Evolutionary conservation across 2,888 invertebrate species (phyloP), one percentile per base, ranked within the genome.

Genomic region (Orchesella flavescens): DNA sequence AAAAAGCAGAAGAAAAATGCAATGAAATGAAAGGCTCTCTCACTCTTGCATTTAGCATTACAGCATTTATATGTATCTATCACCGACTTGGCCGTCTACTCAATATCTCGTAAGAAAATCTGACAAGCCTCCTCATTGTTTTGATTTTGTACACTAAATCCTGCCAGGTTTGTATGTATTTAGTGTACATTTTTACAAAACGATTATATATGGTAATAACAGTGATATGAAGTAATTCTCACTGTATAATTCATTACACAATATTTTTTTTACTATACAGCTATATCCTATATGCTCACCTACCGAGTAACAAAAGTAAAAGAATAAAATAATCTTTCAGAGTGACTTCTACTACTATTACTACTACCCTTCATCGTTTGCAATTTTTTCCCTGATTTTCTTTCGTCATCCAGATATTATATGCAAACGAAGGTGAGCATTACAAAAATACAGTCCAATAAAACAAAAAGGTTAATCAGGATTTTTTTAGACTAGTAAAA

Each of bases 391-490:
- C 17, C 44, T 12, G 7, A n/a, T n/a, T 34, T 34, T 34, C 34
- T 17, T 3, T 53, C n/a, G 4, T 53, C 15, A 53, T 53, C 53
- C 17, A 53, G n/a, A n/a, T 1, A 9, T 19, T n/a, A 5, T 71
- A 55, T 71, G 53, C 24, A 71, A 71, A 71, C 46, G 53, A 71
- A 55, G 24, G 1, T 49, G 17, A 4, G n/a, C 3, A 49, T n/a
- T 15, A 49, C 49, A 10, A 49, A 49, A 49, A 66, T 23, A 12
- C 19, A 53, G 15, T 53, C 9, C 17, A 46, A 69, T 53, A 61
- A 73, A 73, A 61, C 46, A 34, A 65, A 49, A 17, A 65, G 3
- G 49, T 75, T 63, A 34, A 43, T 55, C 68, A 68, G 15, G 55
- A 44, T 7, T 49, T 43, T 46, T 23, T 49, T 57, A 61, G 59